Conservation (phyloP, 2,797 vertebrate genomes). For the Falco columbarius region DNA sequence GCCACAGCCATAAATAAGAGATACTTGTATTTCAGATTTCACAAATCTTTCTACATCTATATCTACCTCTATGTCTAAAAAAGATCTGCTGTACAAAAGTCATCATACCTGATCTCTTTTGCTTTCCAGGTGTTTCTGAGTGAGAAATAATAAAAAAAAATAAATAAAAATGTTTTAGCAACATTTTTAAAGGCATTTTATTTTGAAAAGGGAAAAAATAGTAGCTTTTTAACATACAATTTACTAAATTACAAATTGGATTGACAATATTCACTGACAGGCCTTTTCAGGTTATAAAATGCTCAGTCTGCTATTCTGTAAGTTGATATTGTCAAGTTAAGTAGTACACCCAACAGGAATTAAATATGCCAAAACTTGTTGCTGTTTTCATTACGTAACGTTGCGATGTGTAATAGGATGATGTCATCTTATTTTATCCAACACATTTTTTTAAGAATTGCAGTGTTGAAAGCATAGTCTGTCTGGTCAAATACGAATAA, state of each 20-base stretch:
- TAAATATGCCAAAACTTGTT: neutral
- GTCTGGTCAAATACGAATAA: neutral
- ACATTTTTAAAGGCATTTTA: neutral
- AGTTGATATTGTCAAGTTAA: neutral
- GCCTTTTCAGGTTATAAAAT: neutral
- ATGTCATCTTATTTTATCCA: neutral
- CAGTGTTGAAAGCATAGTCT: neutral
- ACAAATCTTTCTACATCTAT: neutral
- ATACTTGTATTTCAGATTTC: neutral
- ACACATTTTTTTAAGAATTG: neutral
- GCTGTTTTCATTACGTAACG: neutral
- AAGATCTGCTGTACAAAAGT: neutral
- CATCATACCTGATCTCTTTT: neutral
- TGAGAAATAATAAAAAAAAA: neutral
- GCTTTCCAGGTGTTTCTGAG: neutral
- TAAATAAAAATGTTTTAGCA: neutral
- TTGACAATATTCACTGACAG: neutral
- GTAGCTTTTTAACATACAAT: neutral
- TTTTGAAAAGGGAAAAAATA: neutral
- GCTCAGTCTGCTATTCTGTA: neutral
- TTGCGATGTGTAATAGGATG: neutral
- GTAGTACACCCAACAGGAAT: neutral
- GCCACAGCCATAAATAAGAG: neutral
- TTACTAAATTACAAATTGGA: neutral
- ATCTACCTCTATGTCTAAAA: neutral